Percentiles rank a stretch among this genome's conserved stretches.
Conservation (phyloP, 1,140 invertebrate genomes). For the Drosophila ananassae region DNA sequence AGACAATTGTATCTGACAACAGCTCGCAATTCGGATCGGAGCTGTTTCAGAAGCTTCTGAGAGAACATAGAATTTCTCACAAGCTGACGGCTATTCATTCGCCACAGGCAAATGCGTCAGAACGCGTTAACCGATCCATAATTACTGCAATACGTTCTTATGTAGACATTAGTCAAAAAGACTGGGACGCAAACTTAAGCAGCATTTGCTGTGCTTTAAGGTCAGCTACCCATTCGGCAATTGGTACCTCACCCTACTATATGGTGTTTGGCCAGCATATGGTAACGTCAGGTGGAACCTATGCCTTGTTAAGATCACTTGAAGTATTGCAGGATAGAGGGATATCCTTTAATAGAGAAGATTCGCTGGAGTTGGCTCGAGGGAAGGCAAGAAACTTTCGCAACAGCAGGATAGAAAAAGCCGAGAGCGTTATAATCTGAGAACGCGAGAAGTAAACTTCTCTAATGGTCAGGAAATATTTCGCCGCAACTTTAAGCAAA, state of each 20-base stretch:
- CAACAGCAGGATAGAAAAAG: too few species aligned
- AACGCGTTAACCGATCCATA: neutral
- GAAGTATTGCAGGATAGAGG: too few species aligned
- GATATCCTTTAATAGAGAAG: too few species aligned
- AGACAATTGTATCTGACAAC: slow-evolving; percentile 7
- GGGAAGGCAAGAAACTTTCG: too few species aligned
- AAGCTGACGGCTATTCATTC: slow-evolving; percentile 1
- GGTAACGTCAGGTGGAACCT: too few species aligned
- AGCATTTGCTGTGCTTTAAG: slow-evolving; percentile 1
- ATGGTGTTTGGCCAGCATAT: neutral
- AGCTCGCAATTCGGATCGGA: slow-evolving; percentile 1
- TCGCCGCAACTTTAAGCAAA: too few species aligned
- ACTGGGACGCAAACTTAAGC: neutral
- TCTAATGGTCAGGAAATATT: too few species aligned
- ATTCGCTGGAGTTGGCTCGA: too few species aligned
- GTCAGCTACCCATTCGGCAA: neutral
- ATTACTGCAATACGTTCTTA: neutral
- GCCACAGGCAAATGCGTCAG: slow-evolving; percentile 3
- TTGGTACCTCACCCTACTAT: neutral
- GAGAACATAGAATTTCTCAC: neutral
- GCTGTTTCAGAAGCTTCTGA: neutral
- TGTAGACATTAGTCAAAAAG: neutral
- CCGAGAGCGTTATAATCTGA: too few species aligned
- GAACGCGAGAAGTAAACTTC: too few species aligned
- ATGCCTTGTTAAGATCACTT: too few species aligned